Evolutionary conservation across 2,113 vertebrate species (phyloP).

Genomic region (Anolis sagrei): DNA sequence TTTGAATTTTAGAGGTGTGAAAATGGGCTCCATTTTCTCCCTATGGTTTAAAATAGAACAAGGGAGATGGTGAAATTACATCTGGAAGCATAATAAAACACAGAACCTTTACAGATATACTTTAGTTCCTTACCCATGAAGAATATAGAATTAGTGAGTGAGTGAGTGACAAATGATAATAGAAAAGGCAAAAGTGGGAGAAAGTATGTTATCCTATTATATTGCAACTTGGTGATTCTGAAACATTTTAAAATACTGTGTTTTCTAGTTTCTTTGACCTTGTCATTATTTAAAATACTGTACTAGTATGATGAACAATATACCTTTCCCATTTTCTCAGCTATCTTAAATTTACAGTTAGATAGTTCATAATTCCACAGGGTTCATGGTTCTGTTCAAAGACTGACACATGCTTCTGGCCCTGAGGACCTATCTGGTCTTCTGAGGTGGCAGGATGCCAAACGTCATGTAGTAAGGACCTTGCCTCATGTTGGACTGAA

Average conservation of each 20-base stretch:
- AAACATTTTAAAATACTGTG: conserved; percentile 53
- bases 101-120: background rate
- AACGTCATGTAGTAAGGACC: conserved; percentile 38
- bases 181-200: conserved; percentile 18
- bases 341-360: conserved; percentile 44
- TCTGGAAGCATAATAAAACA: background rate
- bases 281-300: conserved; percentile 61
- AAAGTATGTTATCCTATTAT: background rate
- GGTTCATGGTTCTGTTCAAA: background rate
- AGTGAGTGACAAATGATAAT: background rate
- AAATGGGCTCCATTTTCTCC: background rate
- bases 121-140: conserved; percentile 2
- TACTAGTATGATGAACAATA: conserved; percentile 59
- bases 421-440: conserved; percentile 34
- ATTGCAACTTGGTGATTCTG: conserved; percentile 46
- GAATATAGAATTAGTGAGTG: conserved; percentile 14
- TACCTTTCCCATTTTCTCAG: conserved; percentile 44
- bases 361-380: conserved; percentile 38
- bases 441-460: conserved; percentile 47
- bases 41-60: background rate
- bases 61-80: background rate
- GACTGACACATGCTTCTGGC: conserved; percentile 16
- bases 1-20: background rate
- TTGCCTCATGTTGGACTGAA: conserved; percentile 43
- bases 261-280: conserved; percentile 50